A percentile compares a stretch with the other conserved stretches of the same genome.
These are phyloP conservation scores for Columbina picui DNA, from an alignment of 2,113 vertebrate genomes.

Conservation along the genomic window DNA sequence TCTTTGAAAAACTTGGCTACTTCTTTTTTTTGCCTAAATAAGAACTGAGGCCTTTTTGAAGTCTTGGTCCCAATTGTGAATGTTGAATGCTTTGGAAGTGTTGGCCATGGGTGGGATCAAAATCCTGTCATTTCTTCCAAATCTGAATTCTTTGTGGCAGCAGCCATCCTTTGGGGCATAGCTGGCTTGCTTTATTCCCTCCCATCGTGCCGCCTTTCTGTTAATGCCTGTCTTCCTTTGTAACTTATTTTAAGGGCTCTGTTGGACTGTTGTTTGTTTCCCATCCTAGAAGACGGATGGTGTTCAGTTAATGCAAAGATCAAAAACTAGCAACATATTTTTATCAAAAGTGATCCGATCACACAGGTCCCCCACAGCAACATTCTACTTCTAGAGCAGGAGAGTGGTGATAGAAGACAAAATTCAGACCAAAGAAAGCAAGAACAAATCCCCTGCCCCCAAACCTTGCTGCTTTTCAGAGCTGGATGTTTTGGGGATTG, in stretches of 20 bases:
- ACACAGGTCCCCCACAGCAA: background rate
- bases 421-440: background rate
- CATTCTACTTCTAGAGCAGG: background rate
- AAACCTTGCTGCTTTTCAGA: background rate
- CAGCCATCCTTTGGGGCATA: background rate
- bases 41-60: background rate
- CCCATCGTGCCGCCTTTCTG: background rate
- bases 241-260: background rate
- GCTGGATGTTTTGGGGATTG: background rate
- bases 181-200: background rate
- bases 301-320: background rate
- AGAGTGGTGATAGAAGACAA: background rate
- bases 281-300: background rate
- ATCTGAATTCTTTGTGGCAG: background rate
- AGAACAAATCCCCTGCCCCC: background rate
- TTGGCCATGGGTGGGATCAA: background rate
- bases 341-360: background rate
- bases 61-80: background rate
- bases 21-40: background rate
- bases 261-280: background rate
- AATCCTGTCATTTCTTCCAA: background rate
- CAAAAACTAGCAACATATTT: accelerated
- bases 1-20: background rate
- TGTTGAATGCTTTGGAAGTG: background rate
- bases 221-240: background rate